Percentiles rank a stretch among this genome's conserved stretches.
phyloP scores from a whole-genome alignment of 2,113 vertebrate genomes.

The Centropristis striata region DNA sequence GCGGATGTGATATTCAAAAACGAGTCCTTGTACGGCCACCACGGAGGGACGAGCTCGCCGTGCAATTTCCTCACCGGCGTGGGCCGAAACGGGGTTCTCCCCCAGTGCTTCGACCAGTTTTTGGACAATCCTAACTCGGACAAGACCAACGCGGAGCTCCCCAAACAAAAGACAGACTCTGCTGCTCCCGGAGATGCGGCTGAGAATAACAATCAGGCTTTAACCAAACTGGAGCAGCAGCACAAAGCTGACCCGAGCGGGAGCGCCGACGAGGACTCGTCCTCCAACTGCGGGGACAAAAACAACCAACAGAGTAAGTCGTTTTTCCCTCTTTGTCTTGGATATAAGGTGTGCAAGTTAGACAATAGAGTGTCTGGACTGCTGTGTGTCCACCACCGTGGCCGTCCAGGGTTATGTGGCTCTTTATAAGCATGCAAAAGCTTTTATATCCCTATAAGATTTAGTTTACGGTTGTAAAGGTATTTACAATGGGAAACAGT shows the following conservation, averaged over 20 bases:
- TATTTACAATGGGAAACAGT: constrained; percentile 97
- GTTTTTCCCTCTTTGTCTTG: constrained; percentile 9
- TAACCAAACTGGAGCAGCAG: constrained; percentile 85
- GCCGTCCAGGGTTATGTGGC: constrained; percentile 91
- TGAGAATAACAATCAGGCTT: constrained; percentile 84
- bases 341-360: constrained; percentile 28
- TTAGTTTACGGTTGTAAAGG: constrained; percentile 94
- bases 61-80: constrained; percentile 92
- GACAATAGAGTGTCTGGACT: constrained; percentile 60
- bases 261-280: constrained; percentile 88
- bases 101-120: constrained; percentile 98
- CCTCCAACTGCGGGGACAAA: constrained; percentile 94
- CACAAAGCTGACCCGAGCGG: constrained; percentile 87
- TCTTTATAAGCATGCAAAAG: constrained; percentile 99
- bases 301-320: constrained; percentile 92
- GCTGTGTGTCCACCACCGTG: constrained; percentile 84
- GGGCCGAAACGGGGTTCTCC: constrained; percentile 96
- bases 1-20: constrained; percentile 96
- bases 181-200: constrained; percentile 79
- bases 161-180: constrained; percentile 89
- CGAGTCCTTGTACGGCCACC: constrained; percentile 91
- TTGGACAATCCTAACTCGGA: constrained; percentile 88
- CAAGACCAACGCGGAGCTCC: constrained; percentile 77
- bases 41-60: constrained; percentile 85
- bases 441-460: constrained; percentile 99